Percentiles rank a stretch among this genome's conserved stretches.
Evolutionary conservation across 1,140 invertebrate species (phyloP).

Genomic region (Heliconius hermathena): DNA sequence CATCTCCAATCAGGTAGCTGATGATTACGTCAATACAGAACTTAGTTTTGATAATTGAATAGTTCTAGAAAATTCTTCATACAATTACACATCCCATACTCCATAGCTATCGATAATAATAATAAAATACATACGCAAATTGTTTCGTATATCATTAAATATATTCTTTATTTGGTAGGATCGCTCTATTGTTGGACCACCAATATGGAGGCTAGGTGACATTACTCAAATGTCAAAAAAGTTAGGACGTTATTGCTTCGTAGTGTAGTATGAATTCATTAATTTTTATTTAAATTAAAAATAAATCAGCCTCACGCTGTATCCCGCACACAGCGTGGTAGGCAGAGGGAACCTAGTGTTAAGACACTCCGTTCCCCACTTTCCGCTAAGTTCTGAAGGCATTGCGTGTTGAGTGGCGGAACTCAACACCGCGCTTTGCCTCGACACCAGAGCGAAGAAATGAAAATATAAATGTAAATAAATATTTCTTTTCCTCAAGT

Average conservation of each 20-base stretch:
- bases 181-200: not conserved
- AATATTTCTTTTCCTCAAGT: no score
- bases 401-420: no score
- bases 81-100: not conserved
- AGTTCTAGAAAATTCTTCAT: not conserved
- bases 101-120: not conserved
- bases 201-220: slow-evolving; percentile 1
- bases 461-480: no score
- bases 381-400: no score
- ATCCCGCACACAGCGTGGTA: no score
- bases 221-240: slow-evolving; percentile 12
- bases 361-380: no score
- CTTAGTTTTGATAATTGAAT: not conserved
- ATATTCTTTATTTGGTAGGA: slow-evolving; percentile 7
- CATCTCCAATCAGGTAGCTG: no score
- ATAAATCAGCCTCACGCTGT: no score
- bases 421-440: no score
- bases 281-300: no score
- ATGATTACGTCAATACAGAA: not conserved
- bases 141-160: slow-evolving; percentile 2
- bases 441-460: no score
- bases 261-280: not conserved
- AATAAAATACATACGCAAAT: not conserved
- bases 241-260: slow-evolving; percentile 12
- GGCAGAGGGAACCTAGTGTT: no score